A percentile compares a stretch with the other conserved stretches of the same genome.
Evolutionary conservation across 2,888 invertebrate species (phyloP).

Genomic region (Callyntrura sp.): DNA sequence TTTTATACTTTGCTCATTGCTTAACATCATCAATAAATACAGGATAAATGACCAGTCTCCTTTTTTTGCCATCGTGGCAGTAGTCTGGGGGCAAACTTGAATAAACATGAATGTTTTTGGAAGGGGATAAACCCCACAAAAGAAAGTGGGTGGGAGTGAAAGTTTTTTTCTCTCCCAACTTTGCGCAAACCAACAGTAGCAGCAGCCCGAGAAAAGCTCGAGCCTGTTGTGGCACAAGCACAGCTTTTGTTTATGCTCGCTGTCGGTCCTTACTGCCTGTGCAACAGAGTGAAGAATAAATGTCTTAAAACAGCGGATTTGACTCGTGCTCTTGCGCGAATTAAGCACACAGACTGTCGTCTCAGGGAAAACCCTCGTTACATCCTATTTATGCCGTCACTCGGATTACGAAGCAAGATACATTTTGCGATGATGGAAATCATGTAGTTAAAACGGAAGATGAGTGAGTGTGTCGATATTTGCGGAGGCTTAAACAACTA

Average conservation of each 20-base stretch:
- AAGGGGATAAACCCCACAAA: background rate
- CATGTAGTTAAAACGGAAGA: background rate
- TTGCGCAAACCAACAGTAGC: constrained; percentile 8
- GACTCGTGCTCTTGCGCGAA: background rate
- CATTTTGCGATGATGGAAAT: background rate
- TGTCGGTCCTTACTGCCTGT: background rate
- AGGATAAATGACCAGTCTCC: constrained; percentile 32
- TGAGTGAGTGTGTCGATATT: background rate
- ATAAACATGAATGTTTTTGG: constrained; percentile 32
- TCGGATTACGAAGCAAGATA: background rate
- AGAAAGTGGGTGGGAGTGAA: constrained; percentile 5
- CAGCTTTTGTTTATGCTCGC: background rate
- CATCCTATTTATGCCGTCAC: background rate
- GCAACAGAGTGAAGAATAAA: background rate
- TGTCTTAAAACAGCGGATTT: background rate
- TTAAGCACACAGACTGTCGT: background rate
- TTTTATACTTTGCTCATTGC: constrained; percentile 58
- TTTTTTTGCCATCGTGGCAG: background rate
- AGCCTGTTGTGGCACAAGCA: background rate
- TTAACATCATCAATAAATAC: constrained; percentile 61
- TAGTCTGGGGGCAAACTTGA: background rate
- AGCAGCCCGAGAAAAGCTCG: background rate
- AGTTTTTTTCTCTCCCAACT: constrained; percentile 8
- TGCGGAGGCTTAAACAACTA: no score
- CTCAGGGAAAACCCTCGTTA: background rate